phyloP scores from a whole-genome alignment of 2,113 vertebrate genomes.

The Megaleporinus macrocephalus region DNA sequence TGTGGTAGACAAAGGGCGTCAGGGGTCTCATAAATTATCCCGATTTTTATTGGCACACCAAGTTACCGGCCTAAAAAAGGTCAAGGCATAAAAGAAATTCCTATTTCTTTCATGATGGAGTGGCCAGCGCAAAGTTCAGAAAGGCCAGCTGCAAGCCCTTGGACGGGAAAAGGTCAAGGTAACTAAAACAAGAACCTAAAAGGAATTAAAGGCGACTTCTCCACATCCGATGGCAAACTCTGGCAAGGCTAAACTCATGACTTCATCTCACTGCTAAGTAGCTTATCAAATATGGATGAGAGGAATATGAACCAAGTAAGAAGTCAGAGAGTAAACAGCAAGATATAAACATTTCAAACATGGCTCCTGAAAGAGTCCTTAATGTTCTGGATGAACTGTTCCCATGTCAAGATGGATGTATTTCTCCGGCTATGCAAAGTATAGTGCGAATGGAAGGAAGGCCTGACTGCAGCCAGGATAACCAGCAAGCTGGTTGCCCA shows the following conservation, averaged over 20 bases:
- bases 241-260: neutral
- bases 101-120: constrained; percentile 60
- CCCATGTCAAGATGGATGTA: neutral
- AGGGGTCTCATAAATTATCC: constrained; percentile 66
- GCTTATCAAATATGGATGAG: constrained; percentile 9
- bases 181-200: constrained; percentile 60
- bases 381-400: neutral
- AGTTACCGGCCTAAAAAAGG: constrained; percentile 69
- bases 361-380: neutral
- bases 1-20: constrained; percentile 45
- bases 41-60: constrained; percentile 54
- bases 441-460: neutral
- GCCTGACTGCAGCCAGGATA: neutral
- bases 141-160: constrained; percentile 55
- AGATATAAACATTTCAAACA: neutral
- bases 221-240: constrained; percentile 37
- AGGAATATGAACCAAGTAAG: neutral
- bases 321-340: neutral
- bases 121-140: constrained; percentile 61
- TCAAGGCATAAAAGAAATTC: constrained; percentile 54
- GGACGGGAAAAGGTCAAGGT: constrained; percentile 71
- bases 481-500: constrained; percentile 10
- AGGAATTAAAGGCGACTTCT: constrained; percentile 57
- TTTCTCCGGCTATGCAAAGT: neutral
- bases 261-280: neutral